Base-by-base conservation (phyloP, 2,888 invertebrate genomes). In the Metalampra italica region DNA sequence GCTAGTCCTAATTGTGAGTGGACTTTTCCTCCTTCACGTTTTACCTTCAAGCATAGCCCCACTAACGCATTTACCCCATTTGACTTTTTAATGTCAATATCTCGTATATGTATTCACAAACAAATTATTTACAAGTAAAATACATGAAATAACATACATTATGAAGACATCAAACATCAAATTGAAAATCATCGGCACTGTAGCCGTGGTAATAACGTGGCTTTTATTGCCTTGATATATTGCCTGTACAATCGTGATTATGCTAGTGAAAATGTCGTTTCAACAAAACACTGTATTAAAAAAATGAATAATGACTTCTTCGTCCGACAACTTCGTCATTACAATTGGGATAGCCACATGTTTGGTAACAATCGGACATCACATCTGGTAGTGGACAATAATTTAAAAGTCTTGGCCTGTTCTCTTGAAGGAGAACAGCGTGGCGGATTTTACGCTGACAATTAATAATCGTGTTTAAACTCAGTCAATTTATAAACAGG, bases 221-320 rank as follows among this genome's bases (percentile, higher is more conserved):
- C 74, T 65, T 83, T 82, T 83, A 85, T 84, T 78, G 75, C 77
- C 71, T 80, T 85, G 84, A 85, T 85, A 78, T 55, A 58, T 84
- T 79, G 78, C 83, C 76, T 76, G 78, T 80, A 80, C 83, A 78
- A 79, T 81, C 82, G 78, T 85, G 85, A 86, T 86, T 84, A 84
- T 79, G 66, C 82, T 82, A 88, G 87, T 87, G 87, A 84, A 88
- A 86, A 85, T 88, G 88, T 87, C 87, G 81, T 80, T 85, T 85
- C 83, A 81, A 86, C 87, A 86, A 86, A 86, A 86, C 83, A 82
- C 75, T 82, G 83, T 82, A 85, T 87, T 85, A 87, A 88, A 88
- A 87, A 88, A 87, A 87, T 88, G 88, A 88, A 81, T 87, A 86
- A 88, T 86, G 88, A 83, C 87, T 86, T 81, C 84, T 85, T 80